Base-by-base conservation (phyloP, 2,888 invertebrate genomes). In the Platypus cylindrus region DNA sequence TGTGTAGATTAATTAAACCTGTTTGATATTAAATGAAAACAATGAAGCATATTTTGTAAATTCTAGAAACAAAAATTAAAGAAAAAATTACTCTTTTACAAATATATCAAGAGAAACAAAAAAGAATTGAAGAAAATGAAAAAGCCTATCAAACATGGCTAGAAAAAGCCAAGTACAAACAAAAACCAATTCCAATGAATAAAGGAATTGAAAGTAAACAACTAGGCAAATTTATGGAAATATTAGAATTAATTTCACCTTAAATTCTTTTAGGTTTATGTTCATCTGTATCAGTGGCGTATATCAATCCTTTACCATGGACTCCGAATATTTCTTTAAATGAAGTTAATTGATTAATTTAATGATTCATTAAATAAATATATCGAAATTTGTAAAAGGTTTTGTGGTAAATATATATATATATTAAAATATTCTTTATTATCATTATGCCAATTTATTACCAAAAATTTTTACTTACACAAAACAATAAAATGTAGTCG, bases 221-320 rank as follows among this genome's bases (percentile, higher is more conserved):
- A n/a, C n/a, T n/a, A n/a, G n/a, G n/a, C n/a, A n/a, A n/a, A n/a
- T n/a, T n/a, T n/a, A n/a, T n/a, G n/a, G n/a, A n/a, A n/a, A n/a
- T n/a, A n/a, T n/a, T n/a, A n/a, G n/a, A n/a, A n/a, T 37, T 31
- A 24, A 14, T 26, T 31, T 31, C 5, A 18, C 7, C 7, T 18
- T 31, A 2, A 12, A n/a, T 7, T 37, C 33, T 56, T 56, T 7
- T 53, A 76, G 76, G 73, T 57, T 70, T 76, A 65, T 73, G 73
- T 32, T 73, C 72, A 17, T 73, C 75, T 1, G 66, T 69, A 18
- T 75, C 76, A 9, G 64, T 70, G 40, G 69, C 74, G 53, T 77
- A 70, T 47, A 63, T 77, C 37, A 77, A 77, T 54, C 77, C 77
- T 2, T 64, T 67, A 17, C 77, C 77, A 0, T 77, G 77, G 77